These are phyloP conservation scores for Etheostoma spectabile DNA, from an alignment of 2,113 vertebrate species.

Conservation along the genomic window DNA sequence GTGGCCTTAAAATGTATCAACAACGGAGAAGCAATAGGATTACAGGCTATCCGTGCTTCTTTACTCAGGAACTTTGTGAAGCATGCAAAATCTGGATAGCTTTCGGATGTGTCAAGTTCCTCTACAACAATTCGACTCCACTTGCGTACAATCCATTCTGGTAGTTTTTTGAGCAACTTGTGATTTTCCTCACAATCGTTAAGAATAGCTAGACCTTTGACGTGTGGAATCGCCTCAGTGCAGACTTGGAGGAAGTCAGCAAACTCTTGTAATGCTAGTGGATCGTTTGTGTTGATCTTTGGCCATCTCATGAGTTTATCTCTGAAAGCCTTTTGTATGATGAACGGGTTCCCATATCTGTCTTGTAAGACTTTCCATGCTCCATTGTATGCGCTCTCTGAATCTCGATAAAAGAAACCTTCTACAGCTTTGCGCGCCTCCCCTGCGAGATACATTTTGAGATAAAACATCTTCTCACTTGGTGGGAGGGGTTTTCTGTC, in stretches of 20 bases:
- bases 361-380: neutral
- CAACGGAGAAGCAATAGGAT: conserved; percentile 16
- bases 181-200: conserved; percentile 45
- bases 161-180: conserved; percentile 53
- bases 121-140: conserved; percentile 36
- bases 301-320: conserved; percentile 5
- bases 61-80: conserved; percentile 23
- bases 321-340: neutral
- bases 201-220: conserved; percentile 38
- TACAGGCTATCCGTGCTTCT: conserved; percentile 38
- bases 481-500: conserved; percentile 20
- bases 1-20: neutral
- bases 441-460: conserved; percentile 42
- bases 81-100: conserved; percentile 26
- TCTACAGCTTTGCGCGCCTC: neutral
- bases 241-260: conserved; percentile 41
- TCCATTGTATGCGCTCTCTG: neutral
- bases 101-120: conserved; percentile 31
- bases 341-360: too few species aligned
- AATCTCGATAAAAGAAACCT: neutral
- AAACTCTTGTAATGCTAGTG: conserved; percentile 17
- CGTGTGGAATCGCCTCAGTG: conserved; percentile 17
- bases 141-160: conserved; percentile 34
- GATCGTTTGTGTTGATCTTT: conserved; percentile 27
- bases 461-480: conserved; percentile 59